Percentiles rank a stretch among this genome's conserved stretches.
These are phyloP conservation scores for Eurystomus gularis DNA, from an alignment of 2,113 vertebrate genomes.

Conservation along the genomic window DNA sequence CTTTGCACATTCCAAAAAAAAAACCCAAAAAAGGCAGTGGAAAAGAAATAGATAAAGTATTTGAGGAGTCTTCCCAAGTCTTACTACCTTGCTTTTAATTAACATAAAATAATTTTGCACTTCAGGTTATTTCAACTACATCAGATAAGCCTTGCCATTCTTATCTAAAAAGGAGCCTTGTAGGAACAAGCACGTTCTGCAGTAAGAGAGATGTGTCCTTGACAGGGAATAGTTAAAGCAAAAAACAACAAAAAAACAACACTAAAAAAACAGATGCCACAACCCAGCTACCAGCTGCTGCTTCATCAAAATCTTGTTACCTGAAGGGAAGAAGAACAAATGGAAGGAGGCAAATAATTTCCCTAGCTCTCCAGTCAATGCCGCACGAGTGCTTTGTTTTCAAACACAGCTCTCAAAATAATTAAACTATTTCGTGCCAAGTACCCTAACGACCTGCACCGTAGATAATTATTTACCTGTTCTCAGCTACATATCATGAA, in stretches of 20 bases:
- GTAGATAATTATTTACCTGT: slow-evolving; percentile 17
- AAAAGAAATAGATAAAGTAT: neutral
- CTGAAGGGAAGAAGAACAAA: slow-evolving; percentile 3
- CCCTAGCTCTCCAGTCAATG: neutral
- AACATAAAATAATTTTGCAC: neutral
- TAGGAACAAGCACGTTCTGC: neutral
- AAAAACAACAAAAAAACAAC: neutral
- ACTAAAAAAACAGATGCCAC: neutral
- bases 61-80: neutral
- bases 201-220: neutral
- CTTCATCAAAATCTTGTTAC: neutral
- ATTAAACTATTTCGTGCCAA: slow-evolving; percentile 4
- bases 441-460: neutral
- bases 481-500: slow-evolving; percentile 34
- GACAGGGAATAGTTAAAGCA: neutral
- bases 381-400: neutral
- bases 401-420: slow-evolving; percentile 37
- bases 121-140: neutral
- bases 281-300: neutral
- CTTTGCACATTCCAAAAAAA: neutral
- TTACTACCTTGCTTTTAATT: neutral
- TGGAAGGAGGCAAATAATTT: neutral
- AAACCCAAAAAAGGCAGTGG: neutral
- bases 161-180: neutral
- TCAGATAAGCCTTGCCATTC: neutral